Evolutionary conservation across 2,888 invertebrate genomes (phyloP).

Genomic region (Atethmia centrago): DNA sequence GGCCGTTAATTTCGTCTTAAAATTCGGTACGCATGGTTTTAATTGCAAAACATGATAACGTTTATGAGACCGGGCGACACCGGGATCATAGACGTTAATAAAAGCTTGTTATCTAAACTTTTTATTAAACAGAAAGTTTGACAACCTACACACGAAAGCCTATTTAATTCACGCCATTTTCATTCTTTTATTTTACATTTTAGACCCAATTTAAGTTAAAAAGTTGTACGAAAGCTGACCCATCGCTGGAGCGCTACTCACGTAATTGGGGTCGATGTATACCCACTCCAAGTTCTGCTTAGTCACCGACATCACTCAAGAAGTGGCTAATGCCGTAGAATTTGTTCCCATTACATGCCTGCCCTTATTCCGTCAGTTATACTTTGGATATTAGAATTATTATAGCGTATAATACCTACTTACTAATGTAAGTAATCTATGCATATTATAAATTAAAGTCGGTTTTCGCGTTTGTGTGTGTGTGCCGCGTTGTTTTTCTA

Average conservation of each 20-base stretch:
- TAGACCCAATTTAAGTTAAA: not conserved
- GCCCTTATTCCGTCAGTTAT: constrained; percentile 45
- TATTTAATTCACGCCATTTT: not conserved
- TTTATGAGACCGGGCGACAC: too few relatives aligned
- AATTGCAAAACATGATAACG: not conserved
- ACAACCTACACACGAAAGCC: too few relatives aligned
- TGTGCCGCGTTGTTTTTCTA: not conserved
- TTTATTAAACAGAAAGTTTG: too few relatives aligned
- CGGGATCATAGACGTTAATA: too few relatives aligned
- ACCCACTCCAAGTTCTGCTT: constrained; percentile 35
- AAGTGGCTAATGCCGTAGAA: constrained; percentile 29
- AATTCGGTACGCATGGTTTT: not conserved
- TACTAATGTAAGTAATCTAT: not conserved
- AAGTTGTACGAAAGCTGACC: constrained; percentile 11
- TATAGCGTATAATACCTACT: not conserved
- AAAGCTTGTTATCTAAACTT: too few relatives aligned
- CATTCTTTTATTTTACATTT: not conserved
- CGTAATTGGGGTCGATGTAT: constrained; percentile 44
- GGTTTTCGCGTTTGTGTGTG: not conserved
- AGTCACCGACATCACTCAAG: constrained; percentile 53
- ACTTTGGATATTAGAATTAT: constrained; percentile 18
- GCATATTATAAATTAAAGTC: not conserved
- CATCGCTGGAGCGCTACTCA: constrained; percentile 17
- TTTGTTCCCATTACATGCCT: constrained; percentile 38
- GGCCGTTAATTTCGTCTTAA: not conserved